Evolutionary conservation across 2,888 invertebrate species (phyloP).

Genomic region (Fragum sueziense): DNA sequence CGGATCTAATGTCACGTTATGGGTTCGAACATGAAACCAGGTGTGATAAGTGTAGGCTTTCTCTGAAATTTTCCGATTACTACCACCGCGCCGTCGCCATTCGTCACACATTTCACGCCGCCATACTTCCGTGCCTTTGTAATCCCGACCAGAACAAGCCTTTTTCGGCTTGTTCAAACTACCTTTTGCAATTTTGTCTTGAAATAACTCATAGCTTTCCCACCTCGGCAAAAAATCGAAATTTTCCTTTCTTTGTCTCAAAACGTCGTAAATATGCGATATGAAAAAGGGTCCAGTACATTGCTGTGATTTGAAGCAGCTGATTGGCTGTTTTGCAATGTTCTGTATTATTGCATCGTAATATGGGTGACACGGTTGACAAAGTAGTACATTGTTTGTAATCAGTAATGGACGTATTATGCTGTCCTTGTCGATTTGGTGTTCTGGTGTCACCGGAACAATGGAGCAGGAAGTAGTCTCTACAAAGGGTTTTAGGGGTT

Average conservation of each 20-base stretch:
- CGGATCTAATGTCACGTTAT: neutral
- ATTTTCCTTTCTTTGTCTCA: neutral
- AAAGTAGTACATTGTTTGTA: slow-evolving; percentile 5
- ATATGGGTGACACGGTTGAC: slow-evolving; percentile 1
- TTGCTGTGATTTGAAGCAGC: neutral
- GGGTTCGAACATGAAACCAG: neutral
- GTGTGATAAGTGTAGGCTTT: slow-evolving; percentile 2
- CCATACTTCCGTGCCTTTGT: neutral
- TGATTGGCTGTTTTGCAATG: neutral
- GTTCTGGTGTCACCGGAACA: slow-evolving; percentile 2
- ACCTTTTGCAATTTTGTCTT: neutral
- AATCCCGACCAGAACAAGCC: neutral
- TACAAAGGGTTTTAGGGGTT: slow-evolving; percentile 8
- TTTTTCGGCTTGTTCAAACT: neutral
- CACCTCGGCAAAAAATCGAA: neutral
- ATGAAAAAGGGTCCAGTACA: neutral
- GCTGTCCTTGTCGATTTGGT: neutral
- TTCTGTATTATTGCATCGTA: neutral
- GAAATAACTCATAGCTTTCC: slow-evolving; percentile 10
- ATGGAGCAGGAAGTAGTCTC: neutral
- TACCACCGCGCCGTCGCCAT: neutral
- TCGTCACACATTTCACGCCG: slow-evolving; percentile 8
- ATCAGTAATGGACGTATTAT: neutral
- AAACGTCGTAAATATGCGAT: neutral
- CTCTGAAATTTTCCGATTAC: neutral